These are phyloP conservation scores for Drosophila formosana DNA, from an alignment of 2,888 invertebrate genomes.

Conservation along the genomic window DNA sequence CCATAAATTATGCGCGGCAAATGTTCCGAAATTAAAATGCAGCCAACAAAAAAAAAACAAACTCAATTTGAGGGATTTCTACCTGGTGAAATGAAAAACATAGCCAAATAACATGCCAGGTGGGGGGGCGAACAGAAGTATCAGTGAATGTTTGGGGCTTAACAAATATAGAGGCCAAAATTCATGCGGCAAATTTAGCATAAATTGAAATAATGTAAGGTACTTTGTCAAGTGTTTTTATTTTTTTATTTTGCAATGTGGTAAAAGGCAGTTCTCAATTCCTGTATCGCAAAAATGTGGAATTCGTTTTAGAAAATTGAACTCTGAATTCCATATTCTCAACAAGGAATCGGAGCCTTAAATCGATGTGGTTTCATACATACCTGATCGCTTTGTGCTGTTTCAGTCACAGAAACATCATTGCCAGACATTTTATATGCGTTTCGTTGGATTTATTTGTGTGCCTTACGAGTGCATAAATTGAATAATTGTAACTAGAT, in stretches of 20 bases:
- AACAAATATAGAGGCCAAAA: constrained; percentile 1
- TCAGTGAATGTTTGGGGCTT: constrained; percentile 14
- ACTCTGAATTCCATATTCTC: not conserved
- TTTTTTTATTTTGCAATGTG: constrained; percentile 4
- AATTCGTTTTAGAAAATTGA: not conserved
- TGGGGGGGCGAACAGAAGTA: constrained; percentile 10
- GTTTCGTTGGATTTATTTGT: constrained; percentile 16
- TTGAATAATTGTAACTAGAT: constrained; percentile 34
- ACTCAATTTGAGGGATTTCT: constrained; percentile 3
- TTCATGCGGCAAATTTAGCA: constrained; percentile 26
- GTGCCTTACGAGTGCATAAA: constrained; percentile 49
- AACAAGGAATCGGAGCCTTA: not conserved
- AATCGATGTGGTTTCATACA: constrained; percentile 29
- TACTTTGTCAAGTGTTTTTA: constrained; percentile 8
- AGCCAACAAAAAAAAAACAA: not conserved
- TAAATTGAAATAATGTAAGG: constrained; percentile 21
- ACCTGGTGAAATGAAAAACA: constrained; percentile 2
- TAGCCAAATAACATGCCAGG: constrained; percentile 30
- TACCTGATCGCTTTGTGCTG: constrained; percentile 78
- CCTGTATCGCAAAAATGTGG: not conserved
- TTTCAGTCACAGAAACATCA: constrained; percentile 72
- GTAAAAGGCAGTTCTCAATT: not conserved
- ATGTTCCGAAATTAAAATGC: constrained; percentile 30
- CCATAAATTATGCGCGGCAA: constrained; percentile 57
- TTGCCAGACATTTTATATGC: constrained; percentile 67